Conservation (phyloP, 2,797 vertebrate species). For the Poecilia wingei region DNA sequence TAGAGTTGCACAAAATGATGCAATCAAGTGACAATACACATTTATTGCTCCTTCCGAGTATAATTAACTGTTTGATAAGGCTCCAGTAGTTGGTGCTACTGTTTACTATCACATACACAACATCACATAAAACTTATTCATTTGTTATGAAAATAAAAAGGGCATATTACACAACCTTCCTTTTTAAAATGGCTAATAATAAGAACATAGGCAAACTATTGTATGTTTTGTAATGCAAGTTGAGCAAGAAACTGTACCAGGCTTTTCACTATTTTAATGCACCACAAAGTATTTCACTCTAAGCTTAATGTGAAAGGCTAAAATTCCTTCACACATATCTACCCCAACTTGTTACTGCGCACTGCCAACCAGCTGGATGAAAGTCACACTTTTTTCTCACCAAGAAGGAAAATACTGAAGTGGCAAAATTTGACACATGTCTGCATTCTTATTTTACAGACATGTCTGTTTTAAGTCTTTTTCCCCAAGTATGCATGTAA, state of each 20-base stretch:
- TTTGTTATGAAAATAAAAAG: not conserved
- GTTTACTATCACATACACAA: not conserved
- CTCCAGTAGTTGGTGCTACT: not conserved
- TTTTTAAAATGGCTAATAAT: not conserved
- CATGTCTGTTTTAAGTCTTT: too few relatives aligned
- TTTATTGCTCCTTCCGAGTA: not conserved
- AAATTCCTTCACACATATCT: not conserved
- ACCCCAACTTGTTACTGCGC: not conserved
- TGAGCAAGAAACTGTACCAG: not conserved
- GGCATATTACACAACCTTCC: not conserved
- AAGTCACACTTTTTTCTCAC: not conserved
- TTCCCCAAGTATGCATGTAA: too few relatives aligned
- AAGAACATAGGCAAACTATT: not conserved
- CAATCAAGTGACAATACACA: not conserved
- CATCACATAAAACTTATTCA: not conserved
- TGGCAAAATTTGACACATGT: too few relatives aligned
- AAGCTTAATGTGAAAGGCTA: not conserved
- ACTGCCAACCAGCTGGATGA: not conserved
- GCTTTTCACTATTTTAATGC: not conserved
- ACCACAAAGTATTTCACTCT: not conserved
- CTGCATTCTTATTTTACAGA: too few relatives aligned
- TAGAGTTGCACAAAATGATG: not conserved
- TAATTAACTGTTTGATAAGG: conserved; percentile 7
- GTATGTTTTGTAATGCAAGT: not conserved
- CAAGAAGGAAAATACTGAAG: not conserved